Base-by-base conservation (phyloP, 2,888 invertebrate species). In the Dromius quadrimaculatus region DNA sequence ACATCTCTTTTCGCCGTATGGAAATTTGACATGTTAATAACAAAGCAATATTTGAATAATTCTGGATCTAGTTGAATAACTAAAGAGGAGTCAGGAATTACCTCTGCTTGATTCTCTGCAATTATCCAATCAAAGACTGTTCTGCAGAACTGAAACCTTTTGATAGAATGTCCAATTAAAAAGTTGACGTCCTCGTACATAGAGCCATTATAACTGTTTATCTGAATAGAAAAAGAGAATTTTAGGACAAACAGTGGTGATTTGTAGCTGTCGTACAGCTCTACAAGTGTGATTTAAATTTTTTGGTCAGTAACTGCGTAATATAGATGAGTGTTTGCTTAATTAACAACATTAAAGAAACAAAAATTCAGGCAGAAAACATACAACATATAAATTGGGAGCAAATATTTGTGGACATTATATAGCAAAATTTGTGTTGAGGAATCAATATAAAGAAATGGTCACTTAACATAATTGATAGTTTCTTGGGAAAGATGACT, bases 321-420 rank as follows among this genome's bases (percentile, higher is more conserved):
- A 54, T 54, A 54, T 54, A 54, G 50, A 54, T 54, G 50, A 28
- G 23, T 54, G 50, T 54, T 54, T 54, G 50, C 28, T 54, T 28
- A 23, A 54, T 54, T 54, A 54, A 54, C 50, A 54, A 15, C 28
- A 54, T 28, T 28, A 54, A 23, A 54, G 50, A 54, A 23, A 54
- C 13, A 23, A 54, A 28, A 13, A 23, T 23, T 28, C 9, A 54
- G 15, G 28, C 28, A 54, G 50, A 54, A 54, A 54, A 54, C 50
- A 54, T 28, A 28, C 28, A 28, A 54, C 17, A 28, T 15, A 28
- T 28, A 54, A 54, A 54, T 54, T 54, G 50, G 50, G 50, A 54
- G 50, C 50, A 54, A 54, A 54, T 54, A 28, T 54, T 54, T 54
- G 50, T 54, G 28, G 28, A 54, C 50, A 28, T n/a, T n/a, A n/a